These are phyloP conservation scores for Hirudo medicinalis DNA, from an alignment of 1,140 invertebrate genomes.

Conservation along the genomic window DNA sequence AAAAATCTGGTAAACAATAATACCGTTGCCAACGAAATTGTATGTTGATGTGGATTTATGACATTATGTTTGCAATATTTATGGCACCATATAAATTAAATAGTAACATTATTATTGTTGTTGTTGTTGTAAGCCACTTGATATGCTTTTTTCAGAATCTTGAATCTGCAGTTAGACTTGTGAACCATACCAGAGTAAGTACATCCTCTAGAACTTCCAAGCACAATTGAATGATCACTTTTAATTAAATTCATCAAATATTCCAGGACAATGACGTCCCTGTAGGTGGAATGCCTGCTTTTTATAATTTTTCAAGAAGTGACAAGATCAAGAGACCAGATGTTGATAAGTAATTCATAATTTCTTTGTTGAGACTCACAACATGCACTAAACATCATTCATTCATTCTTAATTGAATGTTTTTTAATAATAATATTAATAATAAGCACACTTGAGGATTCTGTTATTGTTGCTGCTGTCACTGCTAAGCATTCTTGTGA, in stretches of 20 bases:
- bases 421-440: too few species aligned
- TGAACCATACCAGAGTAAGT: not conserved
- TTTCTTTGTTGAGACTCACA: too few species aligned
- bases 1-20: too few species aligned
- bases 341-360: not conserved
- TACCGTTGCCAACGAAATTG: too few species aligned
- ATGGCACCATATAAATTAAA: too few species aligned
- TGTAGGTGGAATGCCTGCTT: conserved; percentile 38
- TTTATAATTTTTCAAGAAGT: conserved; percentile 44
- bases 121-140: not conserved
- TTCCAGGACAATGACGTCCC: conserved; percentile 30
- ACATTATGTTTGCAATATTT: too few species aligned
- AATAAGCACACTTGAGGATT: too few species aligned
- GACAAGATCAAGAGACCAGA: conserved; percentile 41
- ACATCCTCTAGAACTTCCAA: not conserved
- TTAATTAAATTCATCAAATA: not conserved
- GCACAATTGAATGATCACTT: not conserved
- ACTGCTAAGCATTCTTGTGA: too few species aligned
- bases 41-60: too few species aligned
- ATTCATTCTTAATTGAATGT: too few species aligned
- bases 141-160: not conserved
- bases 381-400: too few species aligned
- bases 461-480: too few species aligned
- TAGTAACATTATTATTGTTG: not conserved
- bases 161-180: not conserved